phyloP scores from a whole-genome alignment of 30 jellyfish, hydroid and myxozoan genomes.

The Clytia hemisphaerica region DNA sequence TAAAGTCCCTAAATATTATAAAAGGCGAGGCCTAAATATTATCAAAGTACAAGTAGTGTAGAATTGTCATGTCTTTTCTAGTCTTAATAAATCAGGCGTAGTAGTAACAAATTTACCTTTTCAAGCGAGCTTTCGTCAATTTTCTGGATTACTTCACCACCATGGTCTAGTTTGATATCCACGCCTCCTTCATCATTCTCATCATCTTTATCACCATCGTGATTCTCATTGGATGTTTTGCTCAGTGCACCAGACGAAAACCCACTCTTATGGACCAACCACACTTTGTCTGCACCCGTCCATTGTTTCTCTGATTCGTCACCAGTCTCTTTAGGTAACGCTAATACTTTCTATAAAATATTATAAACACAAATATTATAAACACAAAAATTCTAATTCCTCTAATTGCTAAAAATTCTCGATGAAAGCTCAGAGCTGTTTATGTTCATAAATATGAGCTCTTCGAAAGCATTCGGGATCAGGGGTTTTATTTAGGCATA shows the following conservation, averaged over 20 bases:
- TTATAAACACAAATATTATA: too few species aligned
- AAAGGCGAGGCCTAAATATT: too few species aligned
- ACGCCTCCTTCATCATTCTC: conserved; percentile 20
- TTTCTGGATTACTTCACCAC: conserved; percentile 71
- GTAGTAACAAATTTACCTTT: conserved; percentile 54
- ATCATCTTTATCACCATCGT: conserved; percentile 17
- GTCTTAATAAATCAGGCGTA: not conserved
- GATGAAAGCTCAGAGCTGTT: too few species aligned
- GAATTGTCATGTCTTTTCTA: not conserved
- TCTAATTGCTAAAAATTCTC: too few species aligned
- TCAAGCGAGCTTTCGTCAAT: conserved; percentile 72
- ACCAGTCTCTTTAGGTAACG: too few species aligned
- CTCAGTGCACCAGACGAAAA: conserved; percentile 72
- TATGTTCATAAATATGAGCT: too few species aligned
- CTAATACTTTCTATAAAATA: too few species aligned
- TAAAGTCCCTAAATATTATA: too few species aligned
- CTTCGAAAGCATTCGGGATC: too few species aligned
- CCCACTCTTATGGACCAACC: conserved; percentile 76
- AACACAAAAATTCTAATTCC: too few species aligned
- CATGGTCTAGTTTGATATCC: conserved; percentile 58
- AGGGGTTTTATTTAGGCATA: too few species aligned
- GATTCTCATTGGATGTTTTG: too few species aligned
- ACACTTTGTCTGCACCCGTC: conserved; percentile 68
- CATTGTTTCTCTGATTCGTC: conserved; percentile 65
- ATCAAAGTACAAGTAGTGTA: not conserved